Percentiles rank a stretch among this genome's conserved stretches.
Evolutionary conservation across 2,797 vertebrate genomes (phyloP).

Genomic region (Psittacula echo): DNA sequence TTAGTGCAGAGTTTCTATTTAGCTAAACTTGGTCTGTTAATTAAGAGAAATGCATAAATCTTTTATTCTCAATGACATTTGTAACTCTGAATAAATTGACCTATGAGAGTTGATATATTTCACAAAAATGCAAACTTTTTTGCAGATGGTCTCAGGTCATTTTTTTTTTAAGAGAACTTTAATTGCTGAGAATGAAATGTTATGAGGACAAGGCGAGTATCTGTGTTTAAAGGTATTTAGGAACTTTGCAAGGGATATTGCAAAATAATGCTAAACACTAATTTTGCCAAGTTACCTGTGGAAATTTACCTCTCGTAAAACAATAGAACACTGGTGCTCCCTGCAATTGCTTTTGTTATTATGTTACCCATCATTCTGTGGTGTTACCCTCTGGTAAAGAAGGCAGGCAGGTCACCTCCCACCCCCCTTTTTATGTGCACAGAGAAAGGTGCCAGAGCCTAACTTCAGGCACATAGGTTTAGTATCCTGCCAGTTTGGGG

Average conservation of each 20-base stretch:
- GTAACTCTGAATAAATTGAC: constrained; percentile 81
- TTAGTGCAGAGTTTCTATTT: constrained; percentile 84
- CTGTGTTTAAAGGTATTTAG: neutral
- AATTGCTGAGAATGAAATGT: neutral
- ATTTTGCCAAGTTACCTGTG: neutral
- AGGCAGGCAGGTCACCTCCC: neutral
- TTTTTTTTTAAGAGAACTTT: neutral
- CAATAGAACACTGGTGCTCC: neutral
- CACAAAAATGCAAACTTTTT: constrained; percentile 62
- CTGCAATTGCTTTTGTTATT: neutral
- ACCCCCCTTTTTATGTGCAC: neutral
- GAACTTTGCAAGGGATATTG: neutral
- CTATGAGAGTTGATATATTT: constrained; percentile 77
- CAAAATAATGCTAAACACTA: neutral
- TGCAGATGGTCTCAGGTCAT: constrained; percentile 30
- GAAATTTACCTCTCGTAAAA: neutral
- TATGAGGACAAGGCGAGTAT: neutral
- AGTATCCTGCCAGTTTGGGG: neutral
- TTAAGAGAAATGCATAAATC: constrained; percentile 82
- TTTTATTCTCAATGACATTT: constrained; percentile 81
- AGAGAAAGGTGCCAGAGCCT: neutral
- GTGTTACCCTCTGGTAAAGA: neutral
- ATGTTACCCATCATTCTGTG: fast-evolving
- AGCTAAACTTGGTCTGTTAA: constrained; percentile 80
- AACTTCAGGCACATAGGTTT: neutral